phyloP scores from a whole-genome alignment of 2,888 invertebrate species.

The Criorhina ranunculi region DNA sequence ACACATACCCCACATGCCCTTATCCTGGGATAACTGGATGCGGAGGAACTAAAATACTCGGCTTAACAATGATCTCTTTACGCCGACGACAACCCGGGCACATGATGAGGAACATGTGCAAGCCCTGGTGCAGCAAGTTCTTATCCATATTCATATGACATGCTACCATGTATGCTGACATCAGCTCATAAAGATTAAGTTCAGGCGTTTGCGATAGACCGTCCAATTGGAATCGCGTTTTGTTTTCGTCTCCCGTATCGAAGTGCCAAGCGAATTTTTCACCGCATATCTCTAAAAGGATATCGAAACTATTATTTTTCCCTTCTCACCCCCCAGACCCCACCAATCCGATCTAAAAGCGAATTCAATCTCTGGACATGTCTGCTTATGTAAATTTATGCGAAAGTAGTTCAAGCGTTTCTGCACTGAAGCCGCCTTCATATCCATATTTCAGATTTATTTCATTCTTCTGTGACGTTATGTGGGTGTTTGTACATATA shows the following conservation, averaged over 20 bases:
- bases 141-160: slow-evolving; percentile 36
- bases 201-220: slow-evolving; percentile 2
- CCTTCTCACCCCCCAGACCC: background rate
- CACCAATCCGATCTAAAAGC: background rate
- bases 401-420: slow-evolving; percentile 55
- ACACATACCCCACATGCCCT: slow-evolving; percentile 57
- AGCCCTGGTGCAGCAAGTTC: background rate
- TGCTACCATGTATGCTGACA: slow-evolving; percentile 13
- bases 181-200: slow-evolving; percentile 32
- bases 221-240: slow-evolving; percentile 25
- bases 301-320: slow-evolving; percentile 38
- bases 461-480: slow-evolving; percentile 42
- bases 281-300: slow-evolving; percentile 16
- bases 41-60: slow-evolving; percentile 24
- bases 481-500: background rate
- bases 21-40: slow-evolving; percentile 9
- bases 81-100: slow-evolving; percentile 27
- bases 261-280: slow-evolving; percentile 24
- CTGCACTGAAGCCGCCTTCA: slow-evolving; percentile 41
- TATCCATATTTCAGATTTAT: slow-evolving; percentile 60
- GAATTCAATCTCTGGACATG: slow-evolving; percentile 65
- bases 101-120: slow-evolving; percentile 28
- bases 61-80: slow-evolving; percentile 60
- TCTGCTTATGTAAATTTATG: slow-evolving; percentile 68
- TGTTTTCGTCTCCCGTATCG: background rate